Evolutionary conservation across 2,888 invertebrate species (phyloP), one percentile per base, ranked within the genome.

Genomic region (Adelognathus sp.): DNA sequence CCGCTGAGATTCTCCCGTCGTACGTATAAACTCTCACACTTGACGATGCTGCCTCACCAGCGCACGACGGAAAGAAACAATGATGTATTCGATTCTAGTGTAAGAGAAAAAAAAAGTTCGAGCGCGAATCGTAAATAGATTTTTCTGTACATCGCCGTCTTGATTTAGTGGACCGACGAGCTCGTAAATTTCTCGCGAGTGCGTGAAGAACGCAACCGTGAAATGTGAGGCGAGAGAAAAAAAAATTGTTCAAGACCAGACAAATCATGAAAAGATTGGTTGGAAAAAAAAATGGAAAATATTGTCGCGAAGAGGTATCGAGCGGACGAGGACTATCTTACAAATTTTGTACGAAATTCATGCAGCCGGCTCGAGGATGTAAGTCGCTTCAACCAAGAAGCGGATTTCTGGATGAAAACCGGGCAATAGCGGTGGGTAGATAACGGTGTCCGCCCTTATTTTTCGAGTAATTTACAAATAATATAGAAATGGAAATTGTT

Each of bases 61-160:
- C 24, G 29, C 31, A 41, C 14, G 36, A 54, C 50, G 46, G 33
- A 60, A 60, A 27, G 39, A 41, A 82, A 81, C 80, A 82, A 82
- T 81, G 80, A 81, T 76, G 78, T 71, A 69, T 78, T 81, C 80
- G 74, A 79, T 80, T 82, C 80, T 75, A 70, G 76, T 76, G 24
- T 21, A 46, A 41, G n/a, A 54, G 36, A 66, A 54, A 66, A 54
- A 31, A 54, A 67, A n/a, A n/a, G n/a, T 61, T 54, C 60, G 66
- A 41, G 63, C 64, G 73, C 60, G 76, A 76, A 80, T 83, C 81
- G 60, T 78, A 85, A 85, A 86, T 85, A 86, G 85, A 84, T 81
- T 58, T 52, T 66, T 76, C 70, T 70, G 46, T 52, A 16, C 21
- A 72, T 54, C 44, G 44, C 36, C 11, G 14, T 27, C 39, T 70